These are phyloP conservation scores for Hippocampus mohnikei DNA, from an alignment of 2,113 vertebrate genomes.

Conservation along the genomic window DNA sequence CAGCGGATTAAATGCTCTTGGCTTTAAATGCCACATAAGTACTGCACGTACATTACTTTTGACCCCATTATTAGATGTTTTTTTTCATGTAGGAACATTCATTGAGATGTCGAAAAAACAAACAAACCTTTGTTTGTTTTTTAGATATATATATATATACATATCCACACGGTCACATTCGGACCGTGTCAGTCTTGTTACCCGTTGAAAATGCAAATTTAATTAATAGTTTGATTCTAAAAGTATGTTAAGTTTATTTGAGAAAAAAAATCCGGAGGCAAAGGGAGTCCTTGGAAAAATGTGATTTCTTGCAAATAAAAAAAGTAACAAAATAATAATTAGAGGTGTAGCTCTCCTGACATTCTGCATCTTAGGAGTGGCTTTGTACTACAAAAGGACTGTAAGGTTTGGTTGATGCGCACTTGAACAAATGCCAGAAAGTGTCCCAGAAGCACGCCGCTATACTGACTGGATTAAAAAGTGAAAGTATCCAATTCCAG, in stretches of 20 bases:
- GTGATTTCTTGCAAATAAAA: not conserved
- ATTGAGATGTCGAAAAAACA: not conserved
- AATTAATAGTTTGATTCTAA: not conserved
- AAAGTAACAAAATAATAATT: not conserved
- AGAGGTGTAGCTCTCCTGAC: not conserved
- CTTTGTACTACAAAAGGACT: not conserved
- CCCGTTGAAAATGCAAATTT: not conserved
- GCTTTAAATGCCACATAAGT: not conserved
- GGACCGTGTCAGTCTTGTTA: not conserved
- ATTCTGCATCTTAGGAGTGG: not conserved
- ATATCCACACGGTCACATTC: too few relatives aligned
- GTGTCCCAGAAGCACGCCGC: not conserved
- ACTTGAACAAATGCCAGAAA: not conserved
- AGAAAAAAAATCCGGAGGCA: not conserved
- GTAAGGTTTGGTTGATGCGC: conserved; percentile 2
- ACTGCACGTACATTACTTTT: not conserved
- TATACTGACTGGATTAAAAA: conserved; percentile 11
- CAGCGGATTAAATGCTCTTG: not conserved
- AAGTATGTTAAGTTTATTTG: not conserved
- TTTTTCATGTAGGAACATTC: not conserved
- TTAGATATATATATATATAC: too few relatives aligned
- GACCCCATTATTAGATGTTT: not conserved
- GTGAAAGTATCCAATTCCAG: conserved; percentile 24
- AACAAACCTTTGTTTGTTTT: too few relatives aligned
- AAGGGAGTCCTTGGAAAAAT: not conserved